phyloP scores from a whole-genome alignment of 2,113 vertebrate genomes.

The Saimiri boliviensis region DNA sequence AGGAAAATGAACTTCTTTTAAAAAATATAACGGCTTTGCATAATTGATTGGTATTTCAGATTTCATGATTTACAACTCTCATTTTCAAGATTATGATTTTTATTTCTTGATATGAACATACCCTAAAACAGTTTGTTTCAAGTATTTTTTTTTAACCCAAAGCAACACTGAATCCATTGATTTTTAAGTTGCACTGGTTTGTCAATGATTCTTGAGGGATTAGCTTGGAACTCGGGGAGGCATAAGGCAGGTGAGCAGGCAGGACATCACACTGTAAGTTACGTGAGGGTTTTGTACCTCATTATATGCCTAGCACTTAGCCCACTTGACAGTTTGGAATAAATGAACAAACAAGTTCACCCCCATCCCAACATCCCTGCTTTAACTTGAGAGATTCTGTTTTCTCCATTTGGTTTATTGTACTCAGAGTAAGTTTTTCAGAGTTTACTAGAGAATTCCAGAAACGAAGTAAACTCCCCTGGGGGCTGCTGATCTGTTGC shows the following conservation, averaged over 20 bases:
- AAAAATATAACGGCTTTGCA: not conserved
- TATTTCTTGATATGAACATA: constrained; percentile 19
- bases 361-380: not conserved
- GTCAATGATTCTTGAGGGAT: not conserved
- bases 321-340: not conserved
- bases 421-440: not conserved
- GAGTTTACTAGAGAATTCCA: not conserved
- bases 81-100: not conserved
- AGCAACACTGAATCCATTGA: not conserved
- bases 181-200: not conserved
- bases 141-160: not conserved
- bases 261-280: too few relatives aligned
- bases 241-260: not conserved
- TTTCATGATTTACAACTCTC: not conserved
- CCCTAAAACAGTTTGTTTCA: constrained; percentile 7
- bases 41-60: constrained; percentile 18
- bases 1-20: not conserved
- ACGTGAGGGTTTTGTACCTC: not conserved
- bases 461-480: not conserved
- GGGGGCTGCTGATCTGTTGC: not conserved
- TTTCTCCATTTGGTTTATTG: not conserved
- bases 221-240: not conserved
- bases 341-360: not conserved
- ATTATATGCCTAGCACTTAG: not conserved
- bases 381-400: not conserved